Base-by-base conservation (phyloP, 2,113 vertebrate genomes). In the Ammodytes marinus region DNA sequence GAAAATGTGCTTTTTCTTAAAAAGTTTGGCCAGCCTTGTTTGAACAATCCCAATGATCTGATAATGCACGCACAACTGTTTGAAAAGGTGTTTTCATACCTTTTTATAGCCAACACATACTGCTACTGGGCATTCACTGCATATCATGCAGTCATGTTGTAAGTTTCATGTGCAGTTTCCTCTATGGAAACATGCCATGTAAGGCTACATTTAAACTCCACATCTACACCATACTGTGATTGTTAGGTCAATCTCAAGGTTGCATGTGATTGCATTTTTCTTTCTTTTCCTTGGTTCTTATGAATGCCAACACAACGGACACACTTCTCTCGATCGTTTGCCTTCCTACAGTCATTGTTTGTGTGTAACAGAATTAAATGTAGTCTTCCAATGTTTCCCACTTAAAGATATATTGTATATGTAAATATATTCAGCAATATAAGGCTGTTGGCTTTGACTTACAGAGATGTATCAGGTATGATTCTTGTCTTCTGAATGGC, bases 191-290 rank as follows among this genome's bases (percentile, higher is more conserved):
- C n/a, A 15, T 37, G 14, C 58, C 43, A 37, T 14, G 12, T 14
- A 43, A 43, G 37, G 3, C 4, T 4, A 15, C 19, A 45, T 15
- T 42, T 11, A 64, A 52, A 64, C 47, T 0, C 3, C 13, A 6
- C 50, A 40, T 43, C 27, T n/a, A 5, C 60, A 55, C 35, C 14
- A 49, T 49, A 37, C 63, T 70, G n/a, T 52, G 42, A 60, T 72
- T 27, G 27, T 82, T 60, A 5, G 40, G 77, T 45, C 70, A 27
- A 58, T 45, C 67, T 57, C 49, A 37, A 74, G 45, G 19, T 46
- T 74, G 77, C 73, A 83, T 57, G 58, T 53, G 91, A 69, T 92
- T 92, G 93, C 95, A 94, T 95, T 94, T 19, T 91, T 93, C 93
- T 94, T 47, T 5, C 17, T 15, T 7, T 42, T 13, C 11, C 4